Evolutionary conservation across 2,888 invertebrate species (phyloP).

Genomic region (Dinocampus coccinellae): DNA sequence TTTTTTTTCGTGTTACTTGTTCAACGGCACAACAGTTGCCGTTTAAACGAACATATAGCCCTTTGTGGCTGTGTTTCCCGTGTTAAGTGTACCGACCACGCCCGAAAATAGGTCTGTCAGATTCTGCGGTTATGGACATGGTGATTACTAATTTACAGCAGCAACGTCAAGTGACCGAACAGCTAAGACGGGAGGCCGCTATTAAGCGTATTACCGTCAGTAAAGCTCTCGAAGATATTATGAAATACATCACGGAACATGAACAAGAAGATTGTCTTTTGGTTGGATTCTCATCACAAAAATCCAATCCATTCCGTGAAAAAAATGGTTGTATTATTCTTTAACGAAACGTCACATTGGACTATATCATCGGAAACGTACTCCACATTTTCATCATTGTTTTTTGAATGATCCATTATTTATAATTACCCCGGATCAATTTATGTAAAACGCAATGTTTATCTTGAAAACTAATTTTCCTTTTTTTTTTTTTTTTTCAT

Average conservation of each 20-base stretch:
- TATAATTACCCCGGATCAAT: background rate
- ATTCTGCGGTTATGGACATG: constrained; percentile 92
- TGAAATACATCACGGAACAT: constrained; percentile 91
- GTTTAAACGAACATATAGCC: constrained; percentile 13
- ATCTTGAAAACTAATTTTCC: background rate
- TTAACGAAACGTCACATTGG: constrained; percentile 70
- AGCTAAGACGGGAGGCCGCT: constrained; percentile 90
- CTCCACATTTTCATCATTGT: background rate
- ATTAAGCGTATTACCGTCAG: constrained; percentile 88
- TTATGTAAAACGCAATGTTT: background rate
- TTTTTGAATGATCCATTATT: background rate
- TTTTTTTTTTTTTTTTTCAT: background rate
- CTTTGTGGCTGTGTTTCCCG: constrained; percentile 39
- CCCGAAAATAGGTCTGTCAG: constrained; percentile 87
- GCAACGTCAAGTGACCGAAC: constrained; percentile 93
- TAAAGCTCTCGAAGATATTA: constrained; percentile 91
- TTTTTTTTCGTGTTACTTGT: background rate
- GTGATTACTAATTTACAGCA: constrained; percentile 95
- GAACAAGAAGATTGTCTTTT: constrained; percentile 93
- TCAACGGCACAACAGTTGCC: background rate
- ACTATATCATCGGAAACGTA: background rate
- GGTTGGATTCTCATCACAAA: constrained; percentile 93
- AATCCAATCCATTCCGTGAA: constrained; percentile 95
- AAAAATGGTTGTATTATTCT: constrained; percentile 90
- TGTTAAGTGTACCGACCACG: constrained; percentile 47